phyloP scores from a whole-genome alignment of 2,113 vertebrate species.

The Sprattus sprattus region DNA sequence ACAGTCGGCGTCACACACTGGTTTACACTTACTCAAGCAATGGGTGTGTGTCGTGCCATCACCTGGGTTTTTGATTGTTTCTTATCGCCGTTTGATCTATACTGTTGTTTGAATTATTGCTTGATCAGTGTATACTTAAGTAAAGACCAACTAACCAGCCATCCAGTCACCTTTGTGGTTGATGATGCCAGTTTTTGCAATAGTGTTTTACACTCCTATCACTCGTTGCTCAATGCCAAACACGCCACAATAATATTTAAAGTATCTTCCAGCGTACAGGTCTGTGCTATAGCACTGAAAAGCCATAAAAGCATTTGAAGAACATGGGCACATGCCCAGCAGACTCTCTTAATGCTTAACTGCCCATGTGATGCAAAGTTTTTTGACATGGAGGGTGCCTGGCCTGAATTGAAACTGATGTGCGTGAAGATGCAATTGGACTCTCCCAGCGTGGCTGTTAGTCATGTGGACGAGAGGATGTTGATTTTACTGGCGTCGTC shows the following conservation, averaged over 20 bases:
- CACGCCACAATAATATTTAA: not conserved
- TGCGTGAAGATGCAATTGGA: slow-evolving; percentile 32
- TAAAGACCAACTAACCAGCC: not conserved
- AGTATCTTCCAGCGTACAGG: not conserved
- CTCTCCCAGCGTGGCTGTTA: slow-evolving; percentile 3
- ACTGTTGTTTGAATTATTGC: not conserved
- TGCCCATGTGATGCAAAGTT: slow-evolving; percentile 7
- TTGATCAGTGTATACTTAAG: not conserved
- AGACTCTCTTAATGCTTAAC: not conserved
- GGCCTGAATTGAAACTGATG: slow-evolving; percentile 27
- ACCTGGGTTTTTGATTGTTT: not conserved
- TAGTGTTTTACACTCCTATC: not conserved
- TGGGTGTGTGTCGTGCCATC: not conserved
- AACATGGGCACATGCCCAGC: not conserved
- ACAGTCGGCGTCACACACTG: not conserved
- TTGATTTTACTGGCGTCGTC: slow-evolving; percentile 14
- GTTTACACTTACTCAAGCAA: not conserved
- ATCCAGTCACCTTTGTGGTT: not conserved
- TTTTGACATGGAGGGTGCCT: not conserved
- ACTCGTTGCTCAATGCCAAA: not conserved
- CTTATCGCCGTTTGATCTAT: not conserved
- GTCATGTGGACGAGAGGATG: slow-evolving; percentile 14
- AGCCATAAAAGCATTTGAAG: not conserved
- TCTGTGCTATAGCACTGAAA: not conserved
- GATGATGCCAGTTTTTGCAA: not conserved